Evolutionary conservation across 1,140 invertebrate species (phyloP), one percentile per base, ranked within the genome.

Genomic region (Watersipora subatra): DNA sequence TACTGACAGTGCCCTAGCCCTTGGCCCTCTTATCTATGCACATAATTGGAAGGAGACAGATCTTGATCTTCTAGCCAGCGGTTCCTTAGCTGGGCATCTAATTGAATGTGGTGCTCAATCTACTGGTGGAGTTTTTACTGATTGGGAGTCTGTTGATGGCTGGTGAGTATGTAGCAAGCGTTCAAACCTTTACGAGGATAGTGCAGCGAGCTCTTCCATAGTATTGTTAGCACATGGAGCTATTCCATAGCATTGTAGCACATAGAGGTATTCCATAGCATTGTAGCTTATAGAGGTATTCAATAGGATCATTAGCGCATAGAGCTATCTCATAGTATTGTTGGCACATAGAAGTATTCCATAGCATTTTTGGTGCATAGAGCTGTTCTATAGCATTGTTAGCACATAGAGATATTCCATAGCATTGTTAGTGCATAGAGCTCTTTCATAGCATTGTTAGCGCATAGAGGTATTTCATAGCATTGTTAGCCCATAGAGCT

Each of bases 31-130:
- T 22, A 70, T 83, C 3, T 81, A 83, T 68, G 69, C 68, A 29
- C 81, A 78, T 71, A 73, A 78, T 28, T 84, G 82, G 82, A 70
- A 69, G 2, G 70, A 71, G 64, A 68, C 76, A 66, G 75, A 83
- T 29, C 80, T 77, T 71, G 77, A 84, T 68, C 68, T 72, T 19
- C 67, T 84, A 34, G 79, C 83, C 55, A 68, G 74, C 27, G 77
- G 73, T 58, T 80, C 81, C 68, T 70, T 84, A 61, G 83, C 83
- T 62, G 83, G 83, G 30, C 83, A 84, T 71, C 71, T 84, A 64
- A 75, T 84, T 29, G 83, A 84, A 71, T 84, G 83, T 80, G 83
- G 83, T 57, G 82, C 83, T 28, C 83, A 84, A 68, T 73, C 74
- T 0, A 84, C 83, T 55, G 83, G 83, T 30, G 83, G 83, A 25